Base-by-base conservation (phyloP, 2,797 vertebrate genomes). In the Perdix hodgsoniae region DNA sequence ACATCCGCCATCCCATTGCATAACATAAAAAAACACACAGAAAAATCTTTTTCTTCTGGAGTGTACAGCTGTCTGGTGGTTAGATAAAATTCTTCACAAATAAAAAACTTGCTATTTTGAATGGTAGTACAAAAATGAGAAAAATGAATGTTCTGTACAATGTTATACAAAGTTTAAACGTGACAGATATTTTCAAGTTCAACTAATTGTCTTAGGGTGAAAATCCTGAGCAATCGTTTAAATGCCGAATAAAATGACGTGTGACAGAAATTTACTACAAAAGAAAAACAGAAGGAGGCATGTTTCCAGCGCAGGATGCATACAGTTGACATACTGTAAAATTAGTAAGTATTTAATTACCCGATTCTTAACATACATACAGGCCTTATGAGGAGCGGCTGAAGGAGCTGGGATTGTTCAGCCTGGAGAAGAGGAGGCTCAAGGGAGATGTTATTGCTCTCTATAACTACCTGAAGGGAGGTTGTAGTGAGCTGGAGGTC, bases 231-330 rank as follows among this genome's bases (percentile, higher is more conserved):
- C 26, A 47, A 47, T 57, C 57, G 40, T 73, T 91, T 47, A 71
- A 83, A 56, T 45, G 31, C 86, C 82, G 90, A 95, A 88, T 83
- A 79, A 83, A 93, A 93, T 75, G 13, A 66, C 82, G 77, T 80
- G 56, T 82, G 88, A 85, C 86, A 96, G 92, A 90, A 78, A 86
- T 80, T 71, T 79, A 69, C 66, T 54, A 23, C 54, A 33, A 52
- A 78, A 44, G 35, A 83, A 47, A 83, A 87, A 96, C 31, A 59
- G 91, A 86, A 95, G 80, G 50, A 86, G 95, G 50, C 91, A 69
- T 31, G 31, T 86, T 94, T 95, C 78, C 65, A 83, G 77, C n/a
- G 49, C 14, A 81, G 78, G 56, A 37, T 50, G 66, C 63, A 22
- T 79, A 50, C 71, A 71, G 85, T 35, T 90, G 85, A 71, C 80